Base-by-base conservation (phyloP, 1,140 invertebrate species). In the Hormaphis cornu region DNA sequence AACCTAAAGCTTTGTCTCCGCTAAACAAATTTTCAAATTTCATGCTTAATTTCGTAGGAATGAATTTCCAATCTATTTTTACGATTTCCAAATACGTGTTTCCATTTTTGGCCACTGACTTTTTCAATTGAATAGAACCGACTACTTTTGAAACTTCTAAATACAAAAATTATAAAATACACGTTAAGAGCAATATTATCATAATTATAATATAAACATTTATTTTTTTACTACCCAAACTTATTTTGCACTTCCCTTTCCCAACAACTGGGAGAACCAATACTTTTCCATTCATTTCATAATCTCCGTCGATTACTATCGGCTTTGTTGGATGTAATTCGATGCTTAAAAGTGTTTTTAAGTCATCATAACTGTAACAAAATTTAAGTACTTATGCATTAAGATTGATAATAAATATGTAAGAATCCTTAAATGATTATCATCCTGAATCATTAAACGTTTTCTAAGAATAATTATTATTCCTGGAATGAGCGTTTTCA, bases 1-100 rank as follows among this genome's bases (percentile, higher is more conserved):
- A 71, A 76, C 75, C 74, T 48, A 76, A 52, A 9, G 75, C 53
- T 63, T 66, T 71, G 58, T 76, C 74, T 14, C 85, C 85, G 70
- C 84, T 83, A 73, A 88, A 87, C 18, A 87, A 77, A 76, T 87
- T 87, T 42, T 71, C 72, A 2, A 75, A 70, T 35, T 71, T 69
- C 0, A 75, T 44, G n/a, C 71, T 37, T 4, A 75, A 56, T 28
- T 66, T 71, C 3, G 69, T 66, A 18, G 72, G 61, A 8, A 24
- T 71, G 28, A 75, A 72, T 16, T 63, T 58, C 30, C 74, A 71
- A 16, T 54, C 33, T 18, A 73, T 44, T 22, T 70, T 48, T n/a
- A 69, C 48, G 12, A 74, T 35, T 20, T 72, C 35, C 69, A 71
- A 71, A 59, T 73, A 71, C 8, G 44, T 56, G 37, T 61, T 44